Conservation (phyloP, 2,113 vertebrate genomes). For the Heterocephalus glaber region DNA sequence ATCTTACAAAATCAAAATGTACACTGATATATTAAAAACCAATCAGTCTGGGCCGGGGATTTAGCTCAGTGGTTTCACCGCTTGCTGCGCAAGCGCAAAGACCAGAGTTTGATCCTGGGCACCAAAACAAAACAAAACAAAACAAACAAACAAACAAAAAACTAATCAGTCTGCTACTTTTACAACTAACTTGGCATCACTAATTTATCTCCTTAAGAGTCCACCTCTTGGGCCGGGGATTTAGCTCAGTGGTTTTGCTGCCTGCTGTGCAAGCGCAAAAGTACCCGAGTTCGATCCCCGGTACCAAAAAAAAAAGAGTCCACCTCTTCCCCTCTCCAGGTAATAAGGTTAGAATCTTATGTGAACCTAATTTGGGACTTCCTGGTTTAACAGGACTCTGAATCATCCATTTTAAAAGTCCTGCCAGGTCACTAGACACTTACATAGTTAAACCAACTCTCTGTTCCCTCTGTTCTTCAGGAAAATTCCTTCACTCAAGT, state of each 20-base stretch:
- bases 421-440: not conserved
- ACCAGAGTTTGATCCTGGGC: no score
- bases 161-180: not conserved
- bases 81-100: no score
- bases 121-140: no score
- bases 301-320: no score
- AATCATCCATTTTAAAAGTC: conserved; percentile 31
- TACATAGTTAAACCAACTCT: conserved; percentile 9
- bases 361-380: not conserved
- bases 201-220: conserved; percentile 1
- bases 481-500: conserved; percentile 33
- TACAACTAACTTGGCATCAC: not conserved
- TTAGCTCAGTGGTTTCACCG: no score
- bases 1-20: conserved; percentile 6
- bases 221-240: no score
- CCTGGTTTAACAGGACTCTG: not conserved
- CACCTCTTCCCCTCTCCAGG: not conserved
- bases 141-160: no score
- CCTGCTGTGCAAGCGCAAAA: no score
- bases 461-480: conserved; percentile 26
- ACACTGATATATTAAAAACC: conserved; percentile 34
- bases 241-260: no score
- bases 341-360: not conserved
- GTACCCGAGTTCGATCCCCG: no score
- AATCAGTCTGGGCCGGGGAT: no score